Percentiles rank a stretch among this genome's conserved stretches.
Evolutionary conservation across 2,113 vertebrate genomes (phyloP).

Genomic region (Taurulus bubalis): DNA sequence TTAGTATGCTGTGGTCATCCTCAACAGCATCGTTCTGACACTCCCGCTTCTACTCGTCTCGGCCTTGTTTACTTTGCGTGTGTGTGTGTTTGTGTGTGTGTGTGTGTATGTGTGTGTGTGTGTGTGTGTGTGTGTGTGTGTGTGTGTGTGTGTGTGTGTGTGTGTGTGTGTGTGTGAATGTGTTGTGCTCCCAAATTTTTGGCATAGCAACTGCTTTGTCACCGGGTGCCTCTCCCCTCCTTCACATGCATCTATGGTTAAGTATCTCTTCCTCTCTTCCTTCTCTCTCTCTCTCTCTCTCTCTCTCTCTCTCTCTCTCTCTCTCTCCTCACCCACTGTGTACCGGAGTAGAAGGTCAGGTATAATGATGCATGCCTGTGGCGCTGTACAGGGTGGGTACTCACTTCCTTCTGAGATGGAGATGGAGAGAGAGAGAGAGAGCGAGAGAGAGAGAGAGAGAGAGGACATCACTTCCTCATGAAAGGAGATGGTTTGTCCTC

Average conservation of each 20-base stretch:
- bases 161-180: neutral
- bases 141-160: neutral
- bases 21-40: constrained; percentile 64
- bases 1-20: constrained; percentile 72
- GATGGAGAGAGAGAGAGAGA: neutral
- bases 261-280: constrained; percentile 52
- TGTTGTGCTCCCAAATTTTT: constrained; percentile 42
- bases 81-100: constrained; percentile 5
- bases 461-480: neutral
- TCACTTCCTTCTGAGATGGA: constrained; percentile 30
- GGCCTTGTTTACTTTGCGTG: constrained; percentile 49
- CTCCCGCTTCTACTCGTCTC: constrained; percentile 47
- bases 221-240: constrained; percentile 47
- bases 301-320: neutral
- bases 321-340: constrained; percentile 35
- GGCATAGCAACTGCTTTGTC: constrained; percentile 77
- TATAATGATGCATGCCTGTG: constrained; percentile 52
- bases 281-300: constrained; percentile 25
- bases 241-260: constrained; percentile 52
- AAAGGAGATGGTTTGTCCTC: neutral
- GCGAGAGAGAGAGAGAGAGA: neutral
- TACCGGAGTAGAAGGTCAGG: constrained; percentile 62
- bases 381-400: constrained; percentile 39
- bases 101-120: constrained; percentile 9
- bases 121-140: neutral